A percentile compares a stretch with the other conserved stretches of the same genome.
Conservation (phyloP, 2,888 invertebrate genomes). For the Teleiodes luculella region DNA sequence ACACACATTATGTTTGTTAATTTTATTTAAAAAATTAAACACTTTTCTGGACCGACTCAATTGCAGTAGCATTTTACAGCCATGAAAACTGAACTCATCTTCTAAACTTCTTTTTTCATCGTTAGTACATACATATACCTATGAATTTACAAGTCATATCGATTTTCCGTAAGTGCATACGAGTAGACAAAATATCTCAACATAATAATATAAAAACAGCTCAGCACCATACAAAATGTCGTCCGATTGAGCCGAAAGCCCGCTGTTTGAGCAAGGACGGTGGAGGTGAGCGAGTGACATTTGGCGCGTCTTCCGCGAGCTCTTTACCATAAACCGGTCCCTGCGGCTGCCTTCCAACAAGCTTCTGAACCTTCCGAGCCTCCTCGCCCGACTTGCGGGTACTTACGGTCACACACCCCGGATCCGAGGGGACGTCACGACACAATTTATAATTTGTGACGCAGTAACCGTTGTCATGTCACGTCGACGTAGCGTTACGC, state of each 20-base stretch:
- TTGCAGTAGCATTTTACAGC: too few species aligned
- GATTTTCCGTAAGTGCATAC: too few species aligned
- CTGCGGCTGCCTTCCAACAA: constrained; percentile 20
- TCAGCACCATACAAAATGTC: neutral
- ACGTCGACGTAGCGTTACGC: neutral
- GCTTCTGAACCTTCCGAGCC: too few species aligned
- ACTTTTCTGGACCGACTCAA: too few species aligned
- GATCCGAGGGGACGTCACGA: neutral
- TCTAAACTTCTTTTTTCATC: too few species aligned
- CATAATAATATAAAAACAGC: too few species aligned
- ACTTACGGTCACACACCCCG: constrained; percentile 21
- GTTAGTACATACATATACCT: neutral
- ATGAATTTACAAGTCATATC: too few species aligned
- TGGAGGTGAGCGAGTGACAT: constrained; percentile 70
- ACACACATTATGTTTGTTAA: too few species aligned
- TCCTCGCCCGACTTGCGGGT: constrained; percentile 14
- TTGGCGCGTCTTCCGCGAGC: constrained; percentile 52
- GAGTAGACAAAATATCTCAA: too few species aligned
- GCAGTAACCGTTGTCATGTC: neutral
- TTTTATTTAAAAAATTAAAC: too few species aligned
- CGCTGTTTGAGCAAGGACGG: constrained; percentile 3
- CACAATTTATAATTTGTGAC: neutral
- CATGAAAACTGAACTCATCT: too few species aligned
- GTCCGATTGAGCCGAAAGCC: neutral
- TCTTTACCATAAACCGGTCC: constrained; percentile 54